Conservation (phyloP, 2,888 invertebrate species). For the Cheilosia soror region DNA sequence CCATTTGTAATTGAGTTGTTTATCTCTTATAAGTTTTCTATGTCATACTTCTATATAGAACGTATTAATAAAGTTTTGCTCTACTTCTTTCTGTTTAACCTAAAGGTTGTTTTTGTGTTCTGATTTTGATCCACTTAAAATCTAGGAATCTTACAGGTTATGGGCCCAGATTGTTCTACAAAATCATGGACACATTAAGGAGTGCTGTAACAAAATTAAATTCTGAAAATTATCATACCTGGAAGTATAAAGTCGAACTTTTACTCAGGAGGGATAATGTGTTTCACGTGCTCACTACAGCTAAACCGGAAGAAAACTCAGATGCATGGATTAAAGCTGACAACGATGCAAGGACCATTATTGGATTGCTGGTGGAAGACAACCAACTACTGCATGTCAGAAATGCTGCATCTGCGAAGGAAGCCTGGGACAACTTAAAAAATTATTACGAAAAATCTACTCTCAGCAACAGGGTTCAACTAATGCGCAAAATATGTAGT, state of each 20-base stretch:
- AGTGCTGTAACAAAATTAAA: neutral
- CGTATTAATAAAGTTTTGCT: too few relatives aligned
- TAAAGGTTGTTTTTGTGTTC: too few relatives aligned
- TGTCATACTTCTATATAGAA: too few relatives aligned
- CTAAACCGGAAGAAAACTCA: neutral
- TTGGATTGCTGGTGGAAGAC: neutral
- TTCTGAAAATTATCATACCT: neutral
- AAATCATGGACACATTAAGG: too few relatives aligned
- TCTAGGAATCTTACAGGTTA: too few relatives aligned
- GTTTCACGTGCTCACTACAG: neutral
- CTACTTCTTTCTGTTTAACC: too few relatives aligned
- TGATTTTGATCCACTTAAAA: neutral
- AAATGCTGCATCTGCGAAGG: neutral
- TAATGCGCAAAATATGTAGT: too few relatives aligned
- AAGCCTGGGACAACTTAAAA: neutral
- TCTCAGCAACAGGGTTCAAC: too few relatives aligned
- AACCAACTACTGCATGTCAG: neutral
- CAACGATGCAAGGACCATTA: neutral
- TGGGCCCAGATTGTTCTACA: too few relatives aligned
- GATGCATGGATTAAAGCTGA: constrained; percentile 2
- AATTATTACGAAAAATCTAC: too few relatives aligned
- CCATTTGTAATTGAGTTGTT: too few relatives aligned
- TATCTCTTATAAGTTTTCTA: too few relatives aligned
- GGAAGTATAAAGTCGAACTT: neutral
- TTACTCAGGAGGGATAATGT: neutral